Base-by-base conservation (phyloP, 2,797 vertebrate genomes). In the Sebastes flavidus region DNA sequence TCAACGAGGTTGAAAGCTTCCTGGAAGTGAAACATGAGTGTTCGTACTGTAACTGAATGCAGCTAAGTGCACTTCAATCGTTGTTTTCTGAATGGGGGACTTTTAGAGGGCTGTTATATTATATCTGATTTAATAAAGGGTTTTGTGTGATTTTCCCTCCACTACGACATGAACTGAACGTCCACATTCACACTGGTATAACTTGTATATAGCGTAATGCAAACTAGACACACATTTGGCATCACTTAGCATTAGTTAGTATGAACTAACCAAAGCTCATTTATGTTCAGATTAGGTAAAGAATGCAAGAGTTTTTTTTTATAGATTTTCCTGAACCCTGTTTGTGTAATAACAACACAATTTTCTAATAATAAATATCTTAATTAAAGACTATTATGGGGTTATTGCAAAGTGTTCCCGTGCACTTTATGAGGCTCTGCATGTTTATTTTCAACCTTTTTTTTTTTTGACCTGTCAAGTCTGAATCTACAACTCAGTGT, bases 1-100 rank as follows among this genome's bases (percentile, higher is more conserved):
- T 70, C 73, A 46, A 36, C 11, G 54, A 82, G 82, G 81, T 77
- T 82, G 80, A 93, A 90, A 91, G 91, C 94, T 93, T 93, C 88
- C 88, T 90, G 92, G 84, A 89, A 81, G 81, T 84, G 85, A 88
- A 91, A 92, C 76, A 75, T 30, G 81, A 92, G 89, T 20, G 63
- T 80, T 78, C 11, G 4, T 56, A 71, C 73, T 87, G 85, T 76
- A 86, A 87, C 73, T 84, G 83, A 80, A 71, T 5, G 42, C 74
- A 65, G 73, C 79, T 88, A 85, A 84, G 69, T 88, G 55, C 84
- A 83, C 81, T 86, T 81, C 65, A 71, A 34, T 81, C 27, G 68
- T 80, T 78, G 66, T 83, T 66, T 81, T 84, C 25, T 83, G 7
- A 81, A 82, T 77, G 77, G 61, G 68, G 10, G 58, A 81, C 72